Evolutionary conservation across 2,113 vertebrate species (phyloP).

Genomic region (Etheostoma spectabile): DNA sequence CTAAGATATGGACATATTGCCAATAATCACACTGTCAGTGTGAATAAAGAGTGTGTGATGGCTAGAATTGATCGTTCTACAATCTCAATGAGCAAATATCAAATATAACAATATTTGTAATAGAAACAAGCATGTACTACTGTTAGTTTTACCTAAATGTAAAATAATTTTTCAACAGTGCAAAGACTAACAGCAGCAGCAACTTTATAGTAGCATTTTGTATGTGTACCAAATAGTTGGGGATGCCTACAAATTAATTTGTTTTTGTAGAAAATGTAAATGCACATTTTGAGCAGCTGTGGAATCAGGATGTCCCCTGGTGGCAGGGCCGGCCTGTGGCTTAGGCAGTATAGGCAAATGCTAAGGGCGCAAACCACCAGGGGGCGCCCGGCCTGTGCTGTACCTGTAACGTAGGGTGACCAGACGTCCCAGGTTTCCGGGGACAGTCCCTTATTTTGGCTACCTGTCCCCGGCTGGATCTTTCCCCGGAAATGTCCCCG

Average conservation of each 20-base stretch:
- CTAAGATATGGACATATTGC: background rate
- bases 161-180: background rate
- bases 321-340: too few relatives aligned
- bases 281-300: background rate
- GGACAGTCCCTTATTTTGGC: too few relatives aligned
- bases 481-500: too few relatives aligned
- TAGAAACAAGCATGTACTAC: background rate
- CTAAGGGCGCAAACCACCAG: too few relatives aligned
- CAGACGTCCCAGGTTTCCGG: too few relatives aligned
- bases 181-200: background rate
- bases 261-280: background rate
- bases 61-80: background rate
- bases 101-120: background rate
- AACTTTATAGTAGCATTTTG: background rate
- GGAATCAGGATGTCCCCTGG: background rate
- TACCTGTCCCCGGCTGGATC: too few relatives aligned
- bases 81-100: too few relatives aligned
- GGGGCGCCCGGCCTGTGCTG: too few relatives aligned
- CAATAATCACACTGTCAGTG: background rate
- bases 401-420: too few relatives aligned
- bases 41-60: background rate
- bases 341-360: too few relatives aligned
- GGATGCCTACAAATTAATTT: background rate
- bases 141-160: background rate
- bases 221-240: background rate